phyloP scores from a whole-genome alignment of 2,797 vertebrate genomes.

The Notamacropus eugenii region DNA sequence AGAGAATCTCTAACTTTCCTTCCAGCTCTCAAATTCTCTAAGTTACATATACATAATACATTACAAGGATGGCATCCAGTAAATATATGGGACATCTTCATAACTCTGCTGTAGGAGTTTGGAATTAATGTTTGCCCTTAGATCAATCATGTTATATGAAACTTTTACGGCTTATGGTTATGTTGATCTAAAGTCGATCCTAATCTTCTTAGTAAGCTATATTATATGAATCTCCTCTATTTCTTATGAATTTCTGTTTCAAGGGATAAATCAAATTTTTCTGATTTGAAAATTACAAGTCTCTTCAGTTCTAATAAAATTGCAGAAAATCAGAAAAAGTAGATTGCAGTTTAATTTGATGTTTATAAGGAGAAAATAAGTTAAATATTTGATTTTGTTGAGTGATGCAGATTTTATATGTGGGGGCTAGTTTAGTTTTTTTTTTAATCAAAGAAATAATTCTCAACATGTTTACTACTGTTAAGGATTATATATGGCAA shows the following conservation, averaged over 20 bases:
- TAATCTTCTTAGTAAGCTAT: conserved; percentile 35
- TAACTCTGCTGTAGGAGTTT: background rate
- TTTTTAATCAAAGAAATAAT: conserved; percentile 26
- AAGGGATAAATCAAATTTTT: conserved; percentile 27
- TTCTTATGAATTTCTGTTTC: conserved; percentile 53
- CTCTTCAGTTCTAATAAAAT: conserved; percentile 41
- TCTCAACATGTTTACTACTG: background rate
- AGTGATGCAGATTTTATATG: conserved; percentile 52
- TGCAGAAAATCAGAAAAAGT: conserved; percentile 37
- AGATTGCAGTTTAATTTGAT: conserved; percentile 44
- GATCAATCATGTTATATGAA: conserved; percentile 1
- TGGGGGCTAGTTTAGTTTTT: conserved; percentile 55
- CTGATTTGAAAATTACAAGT: conserved; percentile 42
- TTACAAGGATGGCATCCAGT: background rate
- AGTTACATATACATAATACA: background rate
- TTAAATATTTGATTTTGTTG: conserved; percentile 35
- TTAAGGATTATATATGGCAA: background rate
- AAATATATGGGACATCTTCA: background rate
- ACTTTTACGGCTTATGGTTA: conserved; percentile 33
- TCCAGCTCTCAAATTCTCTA: background rate
- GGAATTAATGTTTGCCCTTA: background rate
- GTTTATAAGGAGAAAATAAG: background rate
- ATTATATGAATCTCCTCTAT: conserved; percentile 17
- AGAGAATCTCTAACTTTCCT: background rate
- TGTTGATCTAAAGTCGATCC: conserved; percentile 25